phyloP scores from a whole-genome alignment of 2,113 vertebrate species.

The Chauna torquata region DNA sequence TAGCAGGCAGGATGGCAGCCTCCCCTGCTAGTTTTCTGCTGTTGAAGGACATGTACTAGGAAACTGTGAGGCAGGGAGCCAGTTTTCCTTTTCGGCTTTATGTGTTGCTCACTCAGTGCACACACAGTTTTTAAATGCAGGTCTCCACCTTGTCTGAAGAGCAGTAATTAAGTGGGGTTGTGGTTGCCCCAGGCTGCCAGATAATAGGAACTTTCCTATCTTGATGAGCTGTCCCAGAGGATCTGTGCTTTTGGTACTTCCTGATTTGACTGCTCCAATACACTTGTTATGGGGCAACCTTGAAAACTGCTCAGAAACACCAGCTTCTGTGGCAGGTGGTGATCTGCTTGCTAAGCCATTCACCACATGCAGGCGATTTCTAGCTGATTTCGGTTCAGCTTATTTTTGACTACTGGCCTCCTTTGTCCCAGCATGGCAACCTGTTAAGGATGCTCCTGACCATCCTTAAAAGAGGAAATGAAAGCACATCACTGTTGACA shows the following conservation, averaged over 20 bases:
- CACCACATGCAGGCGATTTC: background rate
- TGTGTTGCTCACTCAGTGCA: background rate
- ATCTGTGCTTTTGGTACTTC: conserved; percentile 23
- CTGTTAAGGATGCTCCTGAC: background rate
- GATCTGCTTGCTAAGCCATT: background rate
- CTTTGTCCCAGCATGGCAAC: background rate
- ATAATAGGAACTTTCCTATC: conserved; percentile 62
- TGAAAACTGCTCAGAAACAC: background rate
- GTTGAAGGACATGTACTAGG: conserved; percentile 18
- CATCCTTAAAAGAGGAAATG: background rate
- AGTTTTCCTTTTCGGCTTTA: conserved; percentile 50
- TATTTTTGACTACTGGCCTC: background rate
- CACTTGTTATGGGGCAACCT: background rate
- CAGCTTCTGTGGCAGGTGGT: background rate
- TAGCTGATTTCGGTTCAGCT: background rate
- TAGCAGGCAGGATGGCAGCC: background rate
- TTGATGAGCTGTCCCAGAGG: conserved; percentile 54
- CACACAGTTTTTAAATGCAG: conserved; percentile 36
- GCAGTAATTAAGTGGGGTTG: conserved; percentile 57
- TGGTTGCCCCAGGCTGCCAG: conserved; percentile 61
- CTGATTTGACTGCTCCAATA: conserved; percentile 10
- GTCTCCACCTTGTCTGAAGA: conserved; percentile 65
- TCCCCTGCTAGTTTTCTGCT: background rate
- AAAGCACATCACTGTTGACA: background rate
- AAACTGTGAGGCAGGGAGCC: conserved; percentile 33